Evolutionary conservation across 2,113 vertebrate genomes (phyloP).

Genomic region (Gadus macrocephalus): DNA sequence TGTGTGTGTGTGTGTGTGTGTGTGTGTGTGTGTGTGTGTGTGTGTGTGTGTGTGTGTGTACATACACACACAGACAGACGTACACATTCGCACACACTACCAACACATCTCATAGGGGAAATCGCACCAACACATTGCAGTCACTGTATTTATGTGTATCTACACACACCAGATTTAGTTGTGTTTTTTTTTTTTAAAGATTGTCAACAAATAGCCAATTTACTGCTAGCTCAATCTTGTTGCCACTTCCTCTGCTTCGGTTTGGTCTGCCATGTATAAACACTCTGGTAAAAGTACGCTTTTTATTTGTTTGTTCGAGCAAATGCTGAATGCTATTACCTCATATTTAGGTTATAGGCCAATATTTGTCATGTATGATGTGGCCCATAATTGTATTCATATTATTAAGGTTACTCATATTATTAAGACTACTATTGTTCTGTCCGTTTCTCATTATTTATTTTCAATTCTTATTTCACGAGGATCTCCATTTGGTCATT

Average conservation of each 20-base stretch:
- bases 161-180: constrained; percentile 38
- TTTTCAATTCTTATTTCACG: constrained; percentile 55
- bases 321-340: background rate
- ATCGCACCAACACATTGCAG: constrained; percentile 36
- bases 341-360: no score
- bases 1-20: no score
- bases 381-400: background rate
- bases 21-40: no score
- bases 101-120: constrained; percentile 35
- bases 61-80: constrained; percentile 26
- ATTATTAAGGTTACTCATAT: constrained; percentile 5
- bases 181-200: constrained; percentile 18
- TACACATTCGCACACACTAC: constrained; percentile 8
- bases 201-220: constrained; percentile 25
- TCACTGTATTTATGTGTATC: constrained; percentile 38
- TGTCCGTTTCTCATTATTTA: constrained; percentile 23
- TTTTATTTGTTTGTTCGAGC: background rate
- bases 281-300: background rate
- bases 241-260: background rate
- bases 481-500: constrained; percentile 59
- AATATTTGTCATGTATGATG: no score
- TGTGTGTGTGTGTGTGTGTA: constrained; percentile 16
- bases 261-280: background rate
- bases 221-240: background rate
- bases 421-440: background rate